Base-by-base conservation (phyloP, 2,797 vertebrate genomes). In the Momotus momota region DNA sequence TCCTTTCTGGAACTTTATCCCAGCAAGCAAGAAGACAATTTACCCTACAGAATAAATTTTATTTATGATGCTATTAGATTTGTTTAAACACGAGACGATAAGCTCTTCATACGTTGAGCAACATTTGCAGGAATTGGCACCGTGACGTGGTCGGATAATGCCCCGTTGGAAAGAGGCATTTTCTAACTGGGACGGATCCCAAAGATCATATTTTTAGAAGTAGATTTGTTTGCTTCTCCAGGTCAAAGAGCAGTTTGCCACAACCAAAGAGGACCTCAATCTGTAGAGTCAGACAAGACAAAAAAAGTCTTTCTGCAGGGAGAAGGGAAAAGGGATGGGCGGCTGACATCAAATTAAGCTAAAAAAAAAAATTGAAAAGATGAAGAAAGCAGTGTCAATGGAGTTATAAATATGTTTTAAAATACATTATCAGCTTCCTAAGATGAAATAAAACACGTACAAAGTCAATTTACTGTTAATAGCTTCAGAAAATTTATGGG, bases 241-340 rank as follows among this genome's bases (percentile, higher is more conserved):
- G 90, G 91, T 93, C 93, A 94, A 94, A 94, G 96, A 90, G 92
- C 94, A 82, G 52, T 55, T 77, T 90, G 62, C 71, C 61, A 81
- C 78, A 67, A 80, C 35, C 49, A 46, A 51, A 67, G 70, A 96
- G 51, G 71, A 95, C 61, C 74, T 88, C 67, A 81, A 64, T 67
- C 85, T 70, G 80, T 13, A 70, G 66, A 88, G 67, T 14, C 5
- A 78, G 43, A 75, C 15, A 31, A 79, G 73, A 86, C 13, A 79
- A 88, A 93, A 94, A 74, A 35, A 35, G 35, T 19, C 29, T 0
- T 64, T 77, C 70, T 3, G 4, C 25, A 33, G 31, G 69, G 38
- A 35, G 10, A 40, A 35, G 9, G 62, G 21, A 54, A 72, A 66
- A 90, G 7, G 14, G 23, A 62, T 19, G 38, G n/a, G 46, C 48